Evolutionary conservation across 2,797 vertebrate species (phyloP).

Genomic region (Pseudochirops cupreus): DNA sequence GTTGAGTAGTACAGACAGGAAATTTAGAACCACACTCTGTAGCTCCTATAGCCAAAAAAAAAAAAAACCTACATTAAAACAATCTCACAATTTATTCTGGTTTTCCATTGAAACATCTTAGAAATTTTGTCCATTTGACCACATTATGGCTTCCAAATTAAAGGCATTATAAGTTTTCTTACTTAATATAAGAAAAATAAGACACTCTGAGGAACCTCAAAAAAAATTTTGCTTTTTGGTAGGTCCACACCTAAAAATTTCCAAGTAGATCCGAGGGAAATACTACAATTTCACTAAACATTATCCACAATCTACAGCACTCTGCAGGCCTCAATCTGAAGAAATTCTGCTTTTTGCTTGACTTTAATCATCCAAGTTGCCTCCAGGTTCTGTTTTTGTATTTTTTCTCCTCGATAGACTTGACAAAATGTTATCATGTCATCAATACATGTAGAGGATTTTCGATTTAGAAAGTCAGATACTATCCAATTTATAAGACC

Average conservation of each 20-base stretch:
- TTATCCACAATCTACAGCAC: neutral
- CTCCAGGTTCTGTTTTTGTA: neutral
- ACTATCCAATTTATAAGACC: neutral
- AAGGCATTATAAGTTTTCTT: neutral
- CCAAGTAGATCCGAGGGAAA: neutral
- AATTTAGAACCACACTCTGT: neutral
- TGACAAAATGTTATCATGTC: neutral
- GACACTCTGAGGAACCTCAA: neutral
- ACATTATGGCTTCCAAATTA: neutral
- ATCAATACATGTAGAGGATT: neutral
- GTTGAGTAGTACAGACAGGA: neutral
- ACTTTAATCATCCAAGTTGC: neutral
- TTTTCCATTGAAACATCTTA: neutral
- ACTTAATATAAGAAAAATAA: slow-evolving; percentile 1
- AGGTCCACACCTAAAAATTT: neutral
- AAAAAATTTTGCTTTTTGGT: neutral
- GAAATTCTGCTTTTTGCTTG: neutral
- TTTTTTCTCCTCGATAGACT: neutral
- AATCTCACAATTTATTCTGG: neutral
- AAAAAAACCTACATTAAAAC: neutral
- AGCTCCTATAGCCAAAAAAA: neutral
- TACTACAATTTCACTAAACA: neutral
- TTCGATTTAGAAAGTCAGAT: neutral
- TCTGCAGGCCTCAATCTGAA: neutral
- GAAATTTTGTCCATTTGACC: neutral